phyloP scores from a whole-genome alignment of 2,888 invertebrate genomes.

The Cryptocephalus moraei region DNA sequence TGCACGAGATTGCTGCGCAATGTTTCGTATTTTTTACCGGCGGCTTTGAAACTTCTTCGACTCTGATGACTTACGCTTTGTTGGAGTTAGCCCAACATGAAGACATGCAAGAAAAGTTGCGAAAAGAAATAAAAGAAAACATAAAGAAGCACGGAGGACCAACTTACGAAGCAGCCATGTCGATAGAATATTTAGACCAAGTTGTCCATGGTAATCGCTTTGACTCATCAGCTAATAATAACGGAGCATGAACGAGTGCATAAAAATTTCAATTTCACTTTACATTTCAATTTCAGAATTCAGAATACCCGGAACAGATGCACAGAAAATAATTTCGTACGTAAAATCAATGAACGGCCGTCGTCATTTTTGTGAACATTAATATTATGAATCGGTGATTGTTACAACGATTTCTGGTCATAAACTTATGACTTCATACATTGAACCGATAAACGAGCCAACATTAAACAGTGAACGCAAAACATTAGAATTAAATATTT shows the following conservation, averaged over 20 bases:
- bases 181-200: constrained; percentile 18
- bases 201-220: constrained; percentile 17
- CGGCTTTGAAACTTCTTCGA: constrained; percentile 19
- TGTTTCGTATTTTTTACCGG: constrained; percentile 18
- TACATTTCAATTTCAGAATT: constrained; percentile 3
- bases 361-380: too few relatives aligned
- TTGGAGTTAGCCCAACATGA: constrained; percentile 17
- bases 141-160: constrained; percentile 12
- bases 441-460: too few relatives aligned
- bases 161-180: constrained; percentile 15
- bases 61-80: constrained; percentile 18
- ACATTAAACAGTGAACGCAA: too few relatives aligned
- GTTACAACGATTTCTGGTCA: too few relatives aligned
- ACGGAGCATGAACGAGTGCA: too few relatives aligned
- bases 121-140: constrained; percentile 15
- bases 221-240: too few relatives aligned
- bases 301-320: constrained; percentile 9
- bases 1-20: constrained; percentile 7
- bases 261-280: too few relatives aligned
- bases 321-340: too few relatives aligned
- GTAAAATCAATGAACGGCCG: too few relatives aligned
- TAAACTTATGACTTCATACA: too few relatives aligned
- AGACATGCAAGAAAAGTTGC: constrained; percentile 15
- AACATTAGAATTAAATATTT: too few relatives aligned
- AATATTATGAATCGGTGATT: too few relatives aligned